Percentiles rank a stretch among this genome's conserved stretches.
Conservation (phyloP, 2,113 vertebrate genomes). For the Mirounga angustirostris region DNA sequence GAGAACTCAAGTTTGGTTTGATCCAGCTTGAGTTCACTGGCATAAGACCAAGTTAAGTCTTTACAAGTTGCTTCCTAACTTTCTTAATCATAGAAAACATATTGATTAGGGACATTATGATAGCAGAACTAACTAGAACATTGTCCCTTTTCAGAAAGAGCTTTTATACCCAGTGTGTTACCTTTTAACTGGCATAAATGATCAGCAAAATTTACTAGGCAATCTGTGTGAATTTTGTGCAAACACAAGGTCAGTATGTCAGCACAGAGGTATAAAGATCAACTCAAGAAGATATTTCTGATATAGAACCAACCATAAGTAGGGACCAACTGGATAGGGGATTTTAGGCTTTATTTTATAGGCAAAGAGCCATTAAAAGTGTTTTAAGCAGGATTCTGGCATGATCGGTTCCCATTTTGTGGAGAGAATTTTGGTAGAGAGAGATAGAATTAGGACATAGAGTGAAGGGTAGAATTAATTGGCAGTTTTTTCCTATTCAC, state of each 20-base stretch:
- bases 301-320: background rate
- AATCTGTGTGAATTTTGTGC: background rate
- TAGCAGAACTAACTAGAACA: slow-evolving; percentile 25
- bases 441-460: background rate
- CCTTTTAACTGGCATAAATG: slow-evolving; percentile 35
- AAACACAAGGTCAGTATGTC: slow-evolving; percentile 1
- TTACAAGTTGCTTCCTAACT: slow-evolving; percentile 12
- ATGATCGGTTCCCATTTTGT: background rate
- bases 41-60: slow-evolving; percentile 60
- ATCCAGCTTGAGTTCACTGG: slow-evolving; percentile 48
- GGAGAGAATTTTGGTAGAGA: background rate
- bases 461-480: slow-evolving; percentile 8
- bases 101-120: slow-evolving; percentile 18
- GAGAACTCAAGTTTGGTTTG: slow-evolving; percentile 51
- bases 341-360: background rate
- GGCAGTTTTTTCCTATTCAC: slow-evolving; percentile 18
- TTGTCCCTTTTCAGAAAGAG: slow-evolving; percentile 10
- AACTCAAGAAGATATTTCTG: slow-evolving; percentile 32
- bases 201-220: slow-evolving; percentile 39
- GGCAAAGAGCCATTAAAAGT: background rate
- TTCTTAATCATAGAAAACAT: slow-evolving; percentile 44
- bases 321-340: background rate
- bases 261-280: background rate
- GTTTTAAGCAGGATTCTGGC: background rate
- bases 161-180: background rate